Evolutionary conservation across 2,888 invertebrate genomes (phyloP), one percentile per base, ranked within the genome.

Genomic region (Luperina nickerlii): DNA sequence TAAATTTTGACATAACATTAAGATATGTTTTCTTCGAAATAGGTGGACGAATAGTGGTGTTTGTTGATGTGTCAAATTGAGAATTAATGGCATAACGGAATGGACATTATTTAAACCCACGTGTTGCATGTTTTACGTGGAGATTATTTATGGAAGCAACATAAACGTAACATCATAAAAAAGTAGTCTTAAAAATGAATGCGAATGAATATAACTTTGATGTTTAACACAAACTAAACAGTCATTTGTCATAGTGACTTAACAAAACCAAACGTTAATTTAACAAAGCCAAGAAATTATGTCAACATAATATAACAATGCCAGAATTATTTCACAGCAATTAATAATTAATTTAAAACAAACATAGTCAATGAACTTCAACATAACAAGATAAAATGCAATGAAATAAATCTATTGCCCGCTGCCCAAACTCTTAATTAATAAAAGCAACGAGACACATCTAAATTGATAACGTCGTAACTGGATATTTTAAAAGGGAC

Each of bases 401-500:
- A 74, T 57, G 63, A 42, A 62, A 85, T 71, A 77, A 81, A 76
- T 81, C 65, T 76, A 74, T 83, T 69, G 42, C 71, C 27, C 42
- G 63, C 13, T 57, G 67, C 74, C 66, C 88, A 85, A 88, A 77
- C 66, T 81, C 66, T 80, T 74, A 88, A 88, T 85, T 83, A 89
- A 86, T 84, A 81, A 74, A 81, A 77, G 57, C 65, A 88, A 73
- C 73, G 74, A 81, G 84, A 82, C 70, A 82, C 81, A 89, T 89
- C 81, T 88, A 82, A 88, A 88, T 83, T 84, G 87, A 84, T 88
- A 88, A 82, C 77, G 94, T 93, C 74, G 95, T 93, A 95, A 95
- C 91, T 87, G 89, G 93, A 94, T 93, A 95, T 92, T 92, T 92
- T 92, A 92, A 92, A 93, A 93, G 89, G 90, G 91, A 88, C 89